Evolutionary conservation across 2,797 vertebrate species (phyloP).

Genomic region (Neosilurus mollespiculum): DNA sequence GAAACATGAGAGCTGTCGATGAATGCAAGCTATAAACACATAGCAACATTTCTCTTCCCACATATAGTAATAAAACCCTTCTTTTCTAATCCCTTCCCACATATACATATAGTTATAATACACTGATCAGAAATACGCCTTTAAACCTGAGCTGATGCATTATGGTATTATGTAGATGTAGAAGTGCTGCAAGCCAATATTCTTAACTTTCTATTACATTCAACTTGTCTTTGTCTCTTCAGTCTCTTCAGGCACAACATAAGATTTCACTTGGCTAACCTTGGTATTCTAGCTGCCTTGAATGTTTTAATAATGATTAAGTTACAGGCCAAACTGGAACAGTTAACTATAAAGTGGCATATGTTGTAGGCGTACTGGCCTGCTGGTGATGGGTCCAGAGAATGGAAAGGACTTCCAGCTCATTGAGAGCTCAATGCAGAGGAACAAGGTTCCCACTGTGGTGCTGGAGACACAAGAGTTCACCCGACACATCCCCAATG

Average conservation of each 20-base stretch:
- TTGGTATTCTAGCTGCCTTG: background rate
- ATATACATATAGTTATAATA: slow-evolving; percentile 34
- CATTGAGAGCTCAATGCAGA: slow-evolving; percentile 66
- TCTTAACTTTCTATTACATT: background rate
- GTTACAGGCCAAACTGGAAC: slow-evolving; percentile 15
- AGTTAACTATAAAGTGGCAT: slow-evolving; percentile 14
- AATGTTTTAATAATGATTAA: slow-evolving; percentile 21
- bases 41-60: background rate
- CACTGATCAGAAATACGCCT: slow-evolving; percentile 14
- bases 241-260: background rate
- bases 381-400: slow-evolving; percentile 78
- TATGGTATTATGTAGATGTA: background rate
- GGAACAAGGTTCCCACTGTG: slow-evolving; percentile 63
- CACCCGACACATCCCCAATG: slow-evolving; percentile 72
- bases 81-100: background rate
- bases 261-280: background rate
- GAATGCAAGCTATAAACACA: slow-evolving; percentile 38
- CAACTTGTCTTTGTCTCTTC: background rate
- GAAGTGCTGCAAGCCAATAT: background rate
- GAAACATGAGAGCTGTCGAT: slow-evolving; percentile 34
- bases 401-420: slow-evolving; percentile 64
- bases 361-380: slow-evolving; percentile 76
- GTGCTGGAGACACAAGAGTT: slow-evolving; percentile 66
- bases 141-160: slow-evolving; percentile 6
- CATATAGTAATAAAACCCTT: background rate